Evolutionary conservation across 2,888 invertebrate genomes (phyloP).

Genomic region (Stictocephala bisonia): DNA sequence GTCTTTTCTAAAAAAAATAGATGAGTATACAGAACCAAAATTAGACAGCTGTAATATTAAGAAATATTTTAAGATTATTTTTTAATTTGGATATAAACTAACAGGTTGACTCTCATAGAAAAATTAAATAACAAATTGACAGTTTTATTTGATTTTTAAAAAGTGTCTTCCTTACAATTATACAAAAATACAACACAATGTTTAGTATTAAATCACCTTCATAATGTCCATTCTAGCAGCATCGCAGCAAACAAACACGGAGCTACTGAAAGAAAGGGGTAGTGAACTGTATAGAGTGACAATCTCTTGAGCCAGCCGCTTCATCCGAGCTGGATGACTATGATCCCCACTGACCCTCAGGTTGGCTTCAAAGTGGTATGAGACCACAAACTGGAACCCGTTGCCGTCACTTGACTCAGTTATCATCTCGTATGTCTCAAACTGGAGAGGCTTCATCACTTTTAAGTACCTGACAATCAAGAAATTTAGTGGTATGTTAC

Average conservation of each 20-base stretch:
- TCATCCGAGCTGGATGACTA: conserved; percentile 87
- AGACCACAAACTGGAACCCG: conserved; percentile 82
- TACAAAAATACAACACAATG: too few species aligned
- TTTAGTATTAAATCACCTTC: conserved; percentile 73
- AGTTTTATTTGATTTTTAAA: too few species aligned
- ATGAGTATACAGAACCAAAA: too few species aligned
- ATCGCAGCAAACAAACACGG: conserved; percentile 95
- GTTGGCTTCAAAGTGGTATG: conserved; percentile 90
- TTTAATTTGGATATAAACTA: too few species aligned
- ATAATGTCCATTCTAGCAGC: conserved; percentile 94
- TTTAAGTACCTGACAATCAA: conserved; percentile 76
- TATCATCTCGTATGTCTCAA: conserved; percentile 94
- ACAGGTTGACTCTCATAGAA: too few species aligned
- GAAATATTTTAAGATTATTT: too few species aligned
- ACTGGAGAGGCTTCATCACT: conserved; percentile 90
- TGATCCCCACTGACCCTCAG: conserved; percentile 88
- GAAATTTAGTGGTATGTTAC: too few species aligned
- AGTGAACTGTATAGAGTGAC: conserved; percentile 92
- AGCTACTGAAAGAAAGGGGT: conserved; percentile 92
- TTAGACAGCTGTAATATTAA: too few species aligned
- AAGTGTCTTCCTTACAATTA: too few species aligned
- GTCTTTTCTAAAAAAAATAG: too few species aligned
- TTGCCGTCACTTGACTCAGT: conserved; percentile 78
- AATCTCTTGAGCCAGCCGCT: conserved; percentile 94
- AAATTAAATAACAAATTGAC: too few species aligned